Base-by-base conservation (phyloP, 2,888 invertebrate species). In the Darwinula stevensoni region DNA sequence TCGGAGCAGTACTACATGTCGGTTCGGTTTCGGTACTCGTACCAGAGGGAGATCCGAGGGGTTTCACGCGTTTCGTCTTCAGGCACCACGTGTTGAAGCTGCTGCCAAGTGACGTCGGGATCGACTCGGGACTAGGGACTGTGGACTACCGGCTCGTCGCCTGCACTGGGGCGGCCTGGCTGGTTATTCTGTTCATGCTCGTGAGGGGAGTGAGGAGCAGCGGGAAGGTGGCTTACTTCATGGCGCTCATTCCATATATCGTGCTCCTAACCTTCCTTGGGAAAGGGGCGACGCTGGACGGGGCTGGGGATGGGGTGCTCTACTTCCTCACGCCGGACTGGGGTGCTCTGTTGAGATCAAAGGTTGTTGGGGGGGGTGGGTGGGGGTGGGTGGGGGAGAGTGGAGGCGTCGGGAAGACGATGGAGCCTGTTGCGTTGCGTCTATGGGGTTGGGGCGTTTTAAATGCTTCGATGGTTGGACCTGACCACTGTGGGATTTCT, bases 171-270 rank as follows among this genome's bases (percentile, higher is more conserved):
- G 6, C n/a, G 6, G 22, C 22, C 6, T 22, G 22, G 22, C 9
- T n/a, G 6, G 22, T 22, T 22, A 22, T 22, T 22, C n/a, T 22
- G 6, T n/a, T 22, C 9, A 22, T n/a, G n/a, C 22, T 22, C n/a
- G 22, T n/a, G 9, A 22, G 22, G n/a, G 22, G 22, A n/a, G 6
- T 22, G 22, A 22, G n/a, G n/a, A 22, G 22, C n/a, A 9, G 9
- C 22, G 22, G 22, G 22, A 22, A 52, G 50, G 50, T 56, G 17
- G 56, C 57, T 11, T 57, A 57, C 41, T 45, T 57, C 32, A 58
- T 57, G 2, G 56, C 57, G 2, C 41, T 54, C 14, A 49, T 51
- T 37, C 50, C 51, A 3, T 41, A 41, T 28, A 34, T 39, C n/a
- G 44, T 51, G 41, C 42, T 51, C 29, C 40, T 47, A 38, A 42